These are phyloP conservation scores for Zoroaster sp. DNA, from an alignment of 53 echinoderm and acorn worm genomes.

Conservation along the genomic window DNA sequence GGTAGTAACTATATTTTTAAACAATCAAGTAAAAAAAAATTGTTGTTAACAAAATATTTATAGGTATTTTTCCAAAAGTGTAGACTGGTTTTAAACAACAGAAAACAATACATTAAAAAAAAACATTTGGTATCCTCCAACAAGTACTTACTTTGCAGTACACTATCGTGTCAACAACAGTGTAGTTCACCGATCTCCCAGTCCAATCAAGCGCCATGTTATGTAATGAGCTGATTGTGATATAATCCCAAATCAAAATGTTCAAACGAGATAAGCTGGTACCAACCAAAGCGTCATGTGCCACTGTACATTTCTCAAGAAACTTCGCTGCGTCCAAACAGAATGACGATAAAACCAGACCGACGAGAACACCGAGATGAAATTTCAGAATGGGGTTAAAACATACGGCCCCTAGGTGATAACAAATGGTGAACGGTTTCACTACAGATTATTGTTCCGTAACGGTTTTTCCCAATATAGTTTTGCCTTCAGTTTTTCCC, in stretches of 20 bases:
- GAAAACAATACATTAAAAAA: too few species aligned
- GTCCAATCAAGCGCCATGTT: conserved; percentile 47
- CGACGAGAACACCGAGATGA: too few species aligned
- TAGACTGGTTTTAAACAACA: too few species aligned
- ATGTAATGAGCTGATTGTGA: neutral
- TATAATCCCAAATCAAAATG: neutral
- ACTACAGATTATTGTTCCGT: too few species aligned
- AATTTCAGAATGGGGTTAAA: neutral
- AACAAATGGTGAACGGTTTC: neutral
- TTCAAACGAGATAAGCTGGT: neutral
- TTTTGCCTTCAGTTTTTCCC: too few species aligned
- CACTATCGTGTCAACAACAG: conserved; percentile 21
- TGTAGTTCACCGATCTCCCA: conserved; percentile 52
- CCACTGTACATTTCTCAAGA: neutral
- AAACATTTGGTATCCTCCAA: too few species aligned
- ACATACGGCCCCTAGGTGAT: neutral
- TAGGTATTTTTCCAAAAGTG: too few species aligned
- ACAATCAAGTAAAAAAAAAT: too few species aligned
- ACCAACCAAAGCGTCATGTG: neutral
- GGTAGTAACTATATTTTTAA: too few species aligned
- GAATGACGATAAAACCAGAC: too few species aligned
- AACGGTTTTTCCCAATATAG: too few species aligned
- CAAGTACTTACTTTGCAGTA: conserved; percentile 59
- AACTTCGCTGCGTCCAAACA: neutral
- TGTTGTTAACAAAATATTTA: too few species aligned